Conservation (phyloP, 2,113 vertebrate species). For the Peromyscus maniculatus region DNA sequence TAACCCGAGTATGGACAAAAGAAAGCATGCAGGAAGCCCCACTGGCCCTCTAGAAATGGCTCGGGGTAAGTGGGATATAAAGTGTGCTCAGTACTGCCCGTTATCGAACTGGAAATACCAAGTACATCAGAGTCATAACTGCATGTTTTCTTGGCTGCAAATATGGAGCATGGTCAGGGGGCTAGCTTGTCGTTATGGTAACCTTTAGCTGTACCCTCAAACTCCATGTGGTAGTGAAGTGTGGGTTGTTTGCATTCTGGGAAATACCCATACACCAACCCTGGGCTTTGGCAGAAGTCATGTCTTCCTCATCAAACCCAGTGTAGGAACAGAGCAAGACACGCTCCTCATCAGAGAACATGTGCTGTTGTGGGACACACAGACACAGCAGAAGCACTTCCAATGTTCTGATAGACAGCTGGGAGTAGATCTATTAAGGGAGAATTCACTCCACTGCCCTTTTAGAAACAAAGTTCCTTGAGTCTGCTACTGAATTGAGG, state of each 20-base stretch:
- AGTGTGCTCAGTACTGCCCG: too few relatives aligned
- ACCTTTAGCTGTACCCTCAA: neutral
- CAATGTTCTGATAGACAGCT: accelerated
- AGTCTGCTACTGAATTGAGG: neutral
- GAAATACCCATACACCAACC: neutral
- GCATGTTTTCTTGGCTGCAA: neutral
- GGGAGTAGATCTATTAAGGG: neutral
- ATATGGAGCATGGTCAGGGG: neutral
- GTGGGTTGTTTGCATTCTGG: neutral
- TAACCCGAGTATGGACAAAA: neutral
- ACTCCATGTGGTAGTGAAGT: neutral
- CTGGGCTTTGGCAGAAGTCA: neutral
- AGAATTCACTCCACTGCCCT: neutral
- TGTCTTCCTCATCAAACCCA: neutral
- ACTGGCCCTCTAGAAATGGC: neutral
- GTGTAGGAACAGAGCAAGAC: neutral
- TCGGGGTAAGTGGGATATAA: neutral
- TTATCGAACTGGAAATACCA: neutral
- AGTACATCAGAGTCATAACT: neutral
- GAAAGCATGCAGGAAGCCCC: neutral
- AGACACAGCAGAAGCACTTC: neutral
- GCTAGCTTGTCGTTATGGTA: neutral
- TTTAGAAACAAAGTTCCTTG: neutral
- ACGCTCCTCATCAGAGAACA: neutral
- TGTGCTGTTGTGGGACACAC: neutral